phyloP scores from a whole-genome alignment of 2,888 invertebrate species.

The Drosophila sordidapex region DNA sequence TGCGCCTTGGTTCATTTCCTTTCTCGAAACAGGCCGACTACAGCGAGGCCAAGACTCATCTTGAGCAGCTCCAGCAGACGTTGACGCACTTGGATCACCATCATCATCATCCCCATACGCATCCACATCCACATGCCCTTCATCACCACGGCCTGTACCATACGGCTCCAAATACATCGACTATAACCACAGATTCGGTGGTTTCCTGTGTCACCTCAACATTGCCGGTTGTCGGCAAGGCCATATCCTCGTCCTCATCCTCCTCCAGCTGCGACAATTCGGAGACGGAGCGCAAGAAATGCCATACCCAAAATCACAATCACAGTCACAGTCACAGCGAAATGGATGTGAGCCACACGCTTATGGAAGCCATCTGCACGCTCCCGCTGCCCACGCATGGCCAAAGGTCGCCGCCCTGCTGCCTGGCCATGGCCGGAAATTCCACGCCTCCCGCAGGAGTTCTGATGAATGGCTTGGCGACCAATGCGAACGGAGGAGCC shows the following conservation, averaged over 20 bases:
- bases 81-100: conserved; percentile 73
- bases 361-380: conserved; percentile 70
- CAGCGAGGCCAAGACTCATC: conserved; percentile 72
- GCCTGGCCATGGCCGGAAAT: conserved; percentile 71
- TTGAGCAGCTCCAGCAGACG: conserved; percentile 77
- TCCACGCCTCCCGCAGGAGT: conserved; percentile 57
- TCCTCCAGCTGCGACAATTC: conserved; percentile 62
- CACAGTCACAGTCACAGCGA: conserved; percentile 57
- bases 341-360: conserved; percentile 65
- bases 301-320: conserved; percentile 39
- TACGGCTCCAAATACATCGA: conserved; percentile 66
- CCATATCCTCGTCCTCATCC: conserved; percentile 65
- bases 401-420: conserved; percentile 71
- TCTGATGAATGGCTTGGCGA: conserved; percentile 59
- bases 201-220: conserved; percentile 80
- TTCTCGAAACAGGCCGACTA: conserved; percentile 67
- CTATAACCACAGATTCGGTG: conserved; percentile 78
- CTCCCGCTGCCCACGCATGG: conserved; percentile 57
- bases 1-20: conserved; percentile 83
- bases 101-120: conserved; percentile 53
- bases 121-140: conserved; percentile 38
- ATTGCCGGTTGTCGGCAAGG: conserved; percentile 66
- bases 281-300: conserved; percentile 77
- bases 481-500: conserved; percentile 42
- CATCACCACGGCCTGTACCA: conserved; percentile 71